A percentile compares a stretch with the other conserved stretches of the same genome.
phyloP scores from a whole-genome alignment of 2,888 invertebrate species.

The Brachyptera putata region DNA sequence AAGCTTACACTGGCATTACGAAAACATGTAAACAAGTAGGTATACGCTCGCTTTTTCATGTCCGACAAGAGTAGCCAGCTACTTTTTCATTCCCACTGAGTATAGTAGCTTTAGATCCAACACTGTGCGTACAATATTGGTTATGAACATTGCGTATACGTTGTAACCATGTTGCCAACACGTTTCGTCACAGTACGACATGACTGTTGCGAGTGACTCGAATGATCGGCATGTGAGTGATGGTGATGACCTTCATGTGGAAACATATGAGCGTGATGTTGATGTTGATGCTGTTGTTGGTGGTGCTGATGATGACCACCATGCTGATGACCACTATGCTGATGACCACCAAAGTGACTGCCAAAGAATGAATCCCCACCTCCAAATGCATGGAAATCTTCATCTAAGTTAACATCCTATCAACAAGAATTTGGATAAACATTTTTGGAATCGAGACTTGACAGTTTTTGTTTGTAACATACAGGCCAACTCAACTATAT shows the following conservation, averaged over 20 bases:
- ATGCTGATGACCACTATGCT: too few species aligned
- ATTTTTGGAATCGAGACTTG: too few species aligned
- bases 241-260: neutral
- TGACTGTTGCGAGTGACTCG: too few species aligned
- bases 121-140: too few species aligned
- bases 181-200: conserved; percentile 41
- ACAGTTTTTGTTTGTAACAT: too few species aligned
- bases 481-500: too few species aligned
- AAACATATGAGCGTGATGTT: conserved; percentile 10
- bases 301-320: neutral
- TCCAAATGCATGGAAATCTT: conserved; percentile 29
- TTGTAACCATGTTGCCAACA: conserved; percentile 41
- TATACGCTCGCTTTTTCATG: too few species aligned
- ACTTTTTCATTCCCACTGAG: too few species aligned
- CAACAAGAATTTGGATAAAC: neutral
- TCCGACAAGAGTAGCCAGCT: too few species aligned
- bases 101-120: too few species aligned
- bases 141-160: conserved; percentile 40
- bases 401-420: neutral
- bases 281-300: neutral
- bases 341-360: conserved; percentile 31
- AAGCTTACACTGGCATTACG: too few species aligned
- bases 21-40: too few species aligned
- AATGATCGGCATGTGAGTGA: conserved; percentile 27
- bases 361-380: conserved; percentile 35